Conservation (phyloP, 2,888 invertebrate species). For the Tipula vernalis region DNA sequence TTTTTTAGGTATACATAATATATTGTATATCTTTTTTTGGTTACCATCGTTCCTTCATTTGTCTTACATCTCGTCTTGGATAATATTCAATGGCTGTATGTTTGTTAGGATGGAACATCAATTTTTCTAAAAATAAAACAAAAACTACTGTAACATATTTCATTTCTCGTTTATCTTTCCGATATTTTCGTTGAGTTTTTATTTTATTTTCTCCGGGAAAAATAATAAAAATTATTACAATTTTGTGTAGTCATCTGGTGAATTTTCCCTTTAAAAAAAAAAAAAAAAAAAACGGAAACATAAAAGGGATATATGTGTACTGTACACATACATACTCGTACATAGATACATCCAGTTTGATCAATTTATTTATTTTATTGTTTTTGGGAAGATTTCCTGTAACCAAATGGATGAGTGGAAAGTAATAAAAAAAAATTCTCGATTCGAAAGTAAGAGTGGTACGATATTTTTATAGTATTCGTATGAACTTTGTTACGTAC, state of each 20-base stretch:
- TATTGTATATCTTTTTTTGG: background rate
- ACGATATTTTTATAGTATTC: background rate
- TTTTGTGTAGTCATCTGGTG: background rate
- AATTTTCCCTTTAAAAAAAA: background rate
- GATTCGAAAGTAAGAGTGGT: background rate
- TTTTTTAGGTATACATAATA: background rate
- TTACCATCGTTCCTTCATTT: background rate
- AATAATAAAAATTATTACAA: background rate
- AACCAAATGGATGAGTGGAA: background rate
- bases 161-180: background rate
- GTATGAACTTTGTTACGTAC: background rate
- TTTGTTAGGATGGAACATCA: background rate
- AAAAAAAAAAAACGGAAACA: background rate
- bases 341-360: background rate
- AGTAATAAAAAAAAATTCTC: background rate
- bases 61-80: background rate
- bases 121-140: background rate
- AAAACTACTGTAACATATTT: background rate
- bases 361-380: constrained; percentile 4
- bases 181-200: background rate
- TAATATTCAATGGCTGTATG: background rate
- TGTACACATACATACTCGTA: too few species aligned
- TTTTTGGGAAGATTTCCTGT: background rate
- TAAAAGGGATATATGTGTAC: background rate
- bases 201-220: background rate